Base-by-base conservation (phyloP, 2,797 vertebrate species). In the Xiphophorus birchmanni region DNA sequence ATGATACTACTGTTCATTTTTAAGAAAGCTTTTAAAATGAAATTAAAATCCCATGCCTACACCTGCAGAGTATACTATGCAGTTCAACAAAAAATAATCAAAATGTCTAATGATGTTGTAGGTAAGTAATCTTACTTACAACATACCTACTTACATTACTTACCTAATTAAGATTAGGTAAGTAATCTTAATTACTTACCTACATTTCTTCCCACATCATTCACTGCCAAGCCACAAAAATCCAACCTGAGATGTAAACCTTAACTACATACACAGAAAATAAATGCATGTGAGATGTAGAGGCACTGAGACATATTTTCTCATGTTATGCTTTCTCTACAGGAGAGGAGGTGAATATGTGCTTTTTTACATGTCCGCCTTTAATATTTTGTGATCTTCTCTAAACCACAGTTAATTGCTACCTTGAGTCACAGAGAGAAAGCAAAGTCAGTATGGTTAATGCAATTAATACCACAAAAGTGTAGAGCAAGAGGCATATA, bases 371-470 rank as follows among this genome's bases (percentile, higher is more conserved):
- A 18, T 56, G 18, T 45, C 63, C 60, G 75, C 23, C 18, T 80
- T 81, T 2, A 47, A n/a, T 84, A 82, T 84, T 73, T 69, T 44
- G n/a, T 72, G 21, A 87, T 81, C 75, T 82, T 44, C 75, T 81
- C 45, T 69, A 35, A 87, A 88, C 80, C 81, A 78, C 81, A 76
- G 48, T 47, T 88, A 89, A 91, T 89, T 89, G 86, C 78, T 83
- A 85, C 81, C 86, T 78, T 73, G 44, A 82, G 50, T 63, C n/a
- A 60, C 52, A 18, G 71, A 86, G 63, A 48, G 44, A 60, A 79
- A 40, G 63, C 18, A 89, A 88, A 72, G 48, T 45, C 74, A 86
- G 78, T 73, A 76, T 77, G 42, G 83, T 76, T 80, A 75, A 82
- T 88, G 50, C 17, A 76, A 80, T 85, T 83, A 88, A 82, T 77